Conservation (phyloP, 2,797 vertebrate species). For the Micropoecilia bifurca region DNA sequence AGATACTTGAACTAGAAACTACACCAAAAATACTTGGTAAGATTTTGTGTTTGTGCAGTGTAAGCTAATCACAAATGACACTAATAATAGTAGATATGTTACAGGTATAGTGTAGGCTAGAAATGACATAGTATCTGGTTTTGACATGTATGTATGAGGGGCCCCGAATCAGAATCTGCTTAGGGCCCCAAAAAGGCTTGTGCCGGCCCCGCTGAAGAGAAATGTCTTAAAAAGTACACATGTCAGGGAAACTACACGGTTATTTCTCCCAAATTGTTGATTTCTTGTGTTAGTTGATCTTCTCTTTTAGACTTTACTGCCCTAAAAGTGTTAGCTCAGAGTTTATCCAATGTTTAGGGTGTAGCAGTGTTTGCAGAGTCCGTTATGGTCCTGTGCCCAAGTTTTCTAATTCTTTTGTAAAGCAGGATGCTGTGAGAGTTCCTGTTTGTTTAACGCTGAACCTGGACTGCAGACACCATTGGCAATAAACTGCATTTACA, state of each 20-base stretch:
- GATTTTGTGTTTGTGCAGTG: too few species aligned
- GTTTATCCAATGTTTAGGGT: constrained; percentile 69
- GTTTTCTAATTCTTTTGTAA: constrained; percentile 48
- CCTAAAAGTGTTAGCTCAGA: constrained; percentile 43
- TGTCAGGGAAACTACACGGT: not conserved
- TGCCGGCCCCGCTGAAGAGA: too few species aligned
- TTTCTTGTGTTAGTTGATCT: constrained; percentile 16
- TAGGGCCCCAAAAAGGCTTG: too few species aligned
- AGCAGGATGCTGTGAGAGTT: constrained; percentile 70
- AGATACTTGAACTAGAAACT: too few species aligned
- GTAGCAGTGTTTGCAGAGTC: constrained; percentile 74
- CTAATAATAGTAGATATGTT: too few species aligned
- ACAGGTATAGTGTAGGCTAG: too few species aligned
- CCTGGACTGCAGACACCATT: constrained; percentile 25
- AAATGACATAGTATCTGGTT: too few species aligned
- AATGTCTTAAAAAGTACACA: not conserved
- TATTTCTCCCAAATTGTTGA: not conserved
- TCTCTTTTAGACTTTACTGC: constrained; percentile 21
- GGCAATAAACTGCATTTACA: constrained; percentile 57
- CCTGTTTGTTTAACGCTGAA: constrained; percentile 72
- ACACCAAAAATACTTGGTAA: too few species aligned
- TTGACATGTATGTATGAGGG: too few species aligned
- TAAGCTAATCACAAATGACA: too few species aligned
- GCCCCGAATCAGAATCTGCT: too few species aligned
- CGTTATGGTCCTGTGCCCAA: constrained; percentile 41